Evolutionary conservation across 2,113 vertebrate genomes (phyloP).

Genomic region (Hippolais icterina): DNA sequence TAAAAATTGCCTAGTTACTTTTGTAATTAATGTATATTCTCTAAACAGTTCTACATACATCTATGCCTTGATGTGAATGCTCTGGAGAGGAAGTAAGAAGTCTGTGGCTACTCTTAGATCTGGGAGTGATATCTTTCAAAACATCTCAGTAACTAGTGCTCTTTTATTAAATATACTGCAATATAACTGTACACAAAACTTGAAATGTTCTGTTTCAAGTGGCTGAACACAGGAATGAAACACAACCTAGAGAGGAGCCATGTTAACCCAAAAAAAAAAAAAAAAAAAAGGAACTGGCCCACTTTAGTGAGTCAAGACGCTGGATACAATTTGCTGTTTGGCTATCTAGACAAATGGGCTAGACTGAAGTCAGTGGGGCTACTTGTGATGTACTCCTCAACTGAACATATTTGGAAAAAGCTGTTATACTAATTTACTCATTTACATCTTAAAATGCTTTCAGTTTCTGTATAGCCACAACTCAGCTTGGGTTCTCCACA

Average conservation of each 20-base stretch:
- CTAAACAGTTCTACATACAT: background rate
- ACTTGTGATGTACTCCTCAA: background rate
- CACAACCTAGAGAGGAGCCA: background rate
- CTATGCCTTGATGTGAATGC: background rate
- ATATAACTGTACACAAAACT: background rate
- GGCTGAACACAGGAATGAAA: background rate
- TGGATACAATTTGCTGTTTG: background rate
- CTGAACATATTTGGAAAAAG: background rate
- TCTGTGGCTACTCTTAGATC: background rate
- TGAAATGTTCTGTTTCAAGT: background rate
- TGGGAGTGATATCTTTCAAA: background rate
- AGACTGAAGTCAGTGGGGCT: background rate
- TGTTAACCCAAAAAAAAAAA: background rate
- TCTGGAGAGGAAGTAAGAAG: background rate
- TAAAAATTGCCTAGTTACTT: background rate
- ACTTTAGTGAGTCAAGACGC: background rate
- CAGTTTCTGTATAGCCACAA: background rate
- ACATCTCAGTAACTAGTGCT: background rate
- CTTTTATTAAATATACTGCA: background rate
- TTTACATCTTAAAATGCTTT: background rate
- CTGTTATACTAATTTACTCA: background rate
- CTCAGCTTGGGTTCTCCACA: background rate
- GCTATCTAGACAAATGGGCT: background rate
- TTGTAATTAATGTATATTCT: background rate
- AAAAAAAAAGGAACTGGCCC: background rate